phyloP scores from a whole-genome alignment of 2,888 invertebrate species.

The Synanthedon tipuliformis region DNA sequence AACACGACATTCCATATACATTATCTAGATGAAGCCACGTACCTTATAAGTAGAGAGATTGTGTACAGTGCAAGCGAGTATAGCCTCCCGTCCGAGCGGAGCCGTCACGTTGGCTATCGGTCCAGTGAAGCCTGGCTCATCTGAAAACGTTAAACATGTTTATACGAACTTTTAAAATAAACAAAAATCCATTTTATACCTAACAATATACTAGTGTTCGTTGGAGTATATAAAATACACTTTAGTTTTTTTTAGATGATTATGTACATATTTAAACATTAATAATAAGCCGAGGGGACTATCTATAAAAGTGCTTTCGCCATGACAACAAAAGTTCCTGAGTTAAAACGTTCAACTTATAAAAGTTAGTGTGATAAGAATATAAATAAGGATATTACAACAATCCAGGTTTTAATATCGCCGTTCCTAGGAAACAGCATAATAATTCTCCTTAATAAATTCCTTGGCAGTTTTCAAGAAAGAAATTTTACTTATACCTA shows the following conservation, averaged over 20 bases:
- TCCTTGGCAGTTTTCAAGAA: neutral
- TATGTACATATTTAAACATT: too few relatives aligned
- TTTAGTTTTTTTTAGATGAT: too few relatives aligned
- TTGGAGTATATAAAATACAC: too few relatives aligned
- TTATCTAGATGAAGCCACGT: constrained; percentile 13
- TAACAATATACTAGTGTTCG: too few relatives aligned
- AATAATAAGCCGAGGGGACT: too few relatives aligned
- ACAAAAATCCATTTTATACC: too few relatives aligned
- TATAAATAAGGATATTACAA: neutral
- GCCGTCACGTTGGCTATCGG: constrained; percentile 87
- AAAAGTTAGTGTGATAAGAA: neutral
- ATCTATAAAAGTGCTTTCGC: too few relatives aligned
- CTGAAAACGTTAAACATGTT: constrained; percentile 45
- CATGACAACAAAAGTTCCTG: too few relatives aligned
- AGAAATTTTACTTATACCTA: neutral
- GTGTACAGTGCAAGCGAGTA: constrained; percentile 84
- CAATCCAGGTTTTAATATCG: neutral
- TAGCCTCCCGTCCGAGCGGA: constrained; percentile 86
- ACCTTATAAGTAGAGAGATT: constrained; percentile 88
- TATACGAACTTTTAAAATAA: too few relatives aligned
- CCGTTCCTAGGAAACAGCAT: neutral
- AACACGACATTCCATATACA: too few relatives aligned
- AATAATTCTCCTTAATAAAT: constrained; percentile 1
- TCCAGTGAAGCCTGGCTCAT: constrained; percentile 84
- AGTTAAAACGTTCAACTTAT: too few relatives aligned